Evolutionary conservation across 2,888 invertebrate species (phyloP).

Genomic region (Julus scandinavius): DNA sequence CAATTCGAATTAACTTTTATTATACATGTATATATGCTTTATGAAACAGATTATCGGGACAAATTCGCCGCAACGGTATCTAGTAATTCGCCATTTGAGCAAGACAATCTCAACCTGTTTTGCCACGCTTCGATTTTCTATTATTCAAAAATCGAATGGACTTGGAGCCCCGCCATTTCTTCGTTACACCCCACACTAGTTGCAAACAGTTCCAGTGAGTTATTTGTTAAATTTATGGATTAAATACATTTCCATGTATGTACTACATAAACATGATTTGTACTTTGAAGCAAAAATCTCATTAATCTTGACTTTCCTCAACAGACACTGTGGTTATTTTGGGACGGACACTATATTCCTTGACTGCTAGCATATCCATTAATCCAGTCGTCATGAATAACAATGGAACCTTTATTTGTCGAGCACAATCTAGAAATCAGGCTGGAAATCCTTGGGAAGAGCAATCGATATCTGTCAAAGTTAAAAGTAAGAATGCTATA

Average conservation of each 20-base stretch:
- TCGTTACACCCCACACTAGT: neutral
- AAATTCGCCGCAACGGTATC: neutral
- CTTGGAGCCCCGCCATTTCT: slow-evolving; percentile 17
- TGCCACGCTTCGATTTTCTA: slow-evolving; percentile 51
- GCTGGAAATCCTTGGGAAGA: slow-evolving; percentile 40
- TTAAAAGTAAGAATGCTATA: slow-evolving; percentile 45
- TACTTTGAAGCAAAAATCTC: neutral
- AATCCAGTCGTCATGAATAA: slow-evolving; percentile 46
- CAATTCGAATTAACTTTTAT: neutral
- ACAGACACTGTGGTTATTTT: slow-evolving; percentile 2
- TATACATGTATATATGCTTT: neutral
- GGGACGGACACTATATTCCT: neutral
- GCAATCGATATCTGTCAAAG: neutral
- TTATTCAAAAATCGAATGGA: slow-evolving; percentile 48
- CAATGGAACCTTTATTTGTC: slow-evolving; percentile 46
- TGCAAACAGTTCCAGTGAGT: slow-evolving; percentile 41
- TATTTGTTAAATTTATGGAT: neutral
- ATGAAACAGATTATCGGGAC: slow-evolving; percentile 31
- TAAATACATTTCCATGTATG: neutral
- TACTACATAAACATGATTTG: neutral
- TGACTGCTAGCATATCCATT: neutral
- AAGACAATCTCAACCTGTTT: slow-evolving; percentile 15
- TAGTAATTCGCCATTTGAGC: neutral
- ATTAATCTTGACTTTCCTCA: neutral
- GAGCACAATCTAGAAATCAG: neutral